phyloP scores from a whole-genome alignment of 2,113 vertebrate genomes.

The Tragelaphus imberbis region DNA sequence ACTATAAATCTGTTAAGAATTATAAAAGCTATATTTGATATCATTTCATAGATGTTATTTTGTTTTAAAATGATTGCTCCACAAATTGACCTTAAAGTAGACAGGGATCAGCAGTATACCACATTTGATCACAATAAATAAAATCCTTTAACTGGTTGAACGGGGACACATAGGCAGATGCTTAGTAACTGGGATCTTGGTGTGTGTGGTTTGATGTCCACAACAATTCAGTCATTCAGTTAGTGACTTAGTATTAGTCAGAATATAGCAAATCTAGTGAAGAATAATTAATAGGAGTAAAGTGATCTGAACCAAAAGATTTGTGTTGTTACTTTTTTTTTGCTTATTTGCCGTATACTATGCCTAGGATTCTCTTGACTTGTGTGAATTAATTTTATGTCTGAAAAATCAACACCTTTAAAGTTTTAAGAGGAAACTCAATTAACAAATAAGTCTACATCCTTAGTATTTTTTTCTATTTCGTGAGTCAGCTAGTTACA shows the following conservation, averaged over 20 bases:
- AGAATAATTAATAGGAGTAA: not conserved
- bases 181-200: not conserved
- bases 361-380: not conserved
- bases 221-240: not conserved
- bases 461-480: not conserved
- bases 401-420: not conserved
- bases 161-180: not conserved
- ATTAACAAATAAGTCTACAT: not conserved
- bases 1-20: conserved; percentile 3
- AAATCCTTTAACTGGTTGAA: not conserved
- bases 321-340: not conserved
- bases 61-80: not conserved
- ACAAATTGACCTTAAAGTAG: not conserved
- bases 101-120: not conserved
- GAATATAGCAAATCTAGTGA: conserved; percentile 1
- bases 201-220: not conserved
- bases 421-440: not conserved
- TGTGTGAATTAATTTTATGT: conserved; percentile 1
- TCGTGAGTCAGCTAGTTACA: not conserved
- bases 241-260: not conserved
- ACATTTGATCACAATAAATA: not conserved
- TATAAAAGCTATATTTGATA: not conserved
- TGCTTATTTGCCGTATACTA: not conserved
- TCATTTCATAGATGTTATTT: not conserved
- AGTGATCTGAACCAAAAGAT: not conserved